Conservation (phyloP, 2,888 invertebrate species). For the Torymus auratus region DNA sequence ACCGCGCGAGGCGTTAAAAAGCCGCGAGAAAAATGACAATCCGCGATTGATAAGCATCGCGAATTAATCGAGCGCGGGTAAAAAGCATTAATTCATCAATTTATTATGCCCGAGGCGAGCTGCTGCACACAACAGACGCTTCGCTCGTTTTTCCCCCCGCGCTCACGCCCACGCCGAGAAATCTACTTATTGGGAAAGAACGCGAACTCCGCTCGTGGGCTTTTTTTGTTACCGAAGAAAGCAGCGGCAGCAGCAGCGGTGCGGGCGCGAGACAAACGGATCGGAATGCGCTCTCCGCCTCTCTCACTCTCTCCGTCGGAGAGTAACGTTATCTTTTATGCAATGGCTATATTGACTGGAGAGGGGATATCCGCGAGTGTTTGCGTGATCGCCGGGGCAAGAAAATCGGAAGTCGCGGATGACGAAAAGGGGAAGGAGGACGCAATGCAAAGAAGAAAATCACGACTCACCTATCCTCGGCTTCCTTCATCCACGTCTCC, state of each 20-base stretch:
- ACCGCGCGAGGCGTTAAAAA: slow-evolving; percentile 12
- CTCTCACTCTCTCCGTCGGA: neutral
- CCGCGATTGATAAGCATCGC: slow-evolving; percentile 47
- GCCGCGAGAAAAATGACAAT: slow-evolving; percentile 32
- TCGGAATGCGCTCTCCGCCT: slow-evolving; percentile 32
- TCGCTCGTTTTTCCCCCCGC: slow-evolving; percentile 1
- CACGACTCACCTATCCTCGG: slow-evolving; percentile 91
- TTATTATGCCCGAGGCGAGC: slow-evolving; percentile 40
- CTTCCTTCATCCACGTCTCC: slow-evolving; percentile 99
- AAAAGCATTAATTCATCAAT: slow-evolving; percentile 51
- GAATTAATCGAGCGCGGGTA: slow-evolving; percentile 22
- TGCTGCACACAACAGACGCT: neutral
- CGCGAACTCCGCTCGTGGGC: neutral
- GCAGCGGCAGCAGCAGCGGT: neutral
- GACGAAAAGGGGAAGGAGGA: neutral
- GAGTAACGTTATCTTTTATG: slow-evolving; percentile 12
- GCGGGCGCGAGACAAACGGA: slow-evolving; percentile 21
- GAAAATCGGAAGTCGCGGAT: slow-evolving; percentile 19
- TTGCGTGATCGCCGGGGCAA: neutral
- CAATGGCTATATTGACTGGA: slow-evolving; percentile 11
- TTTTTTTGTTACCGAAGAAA: slow-evolving; percentile 33
- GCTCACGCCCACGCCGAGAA: slow-evolving; percentile 18
- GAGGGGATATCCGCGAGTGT: too few species aligned
- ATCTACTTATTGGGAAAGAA: slow-evolving; percentile 52
- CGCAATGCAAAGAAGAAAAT: slow-evolving; percentile 35